phyloP scores from a whole-genome alignment of 37 sponge, comb jelly and placozoan species.

The Petrosia ficiformis region DNA sequence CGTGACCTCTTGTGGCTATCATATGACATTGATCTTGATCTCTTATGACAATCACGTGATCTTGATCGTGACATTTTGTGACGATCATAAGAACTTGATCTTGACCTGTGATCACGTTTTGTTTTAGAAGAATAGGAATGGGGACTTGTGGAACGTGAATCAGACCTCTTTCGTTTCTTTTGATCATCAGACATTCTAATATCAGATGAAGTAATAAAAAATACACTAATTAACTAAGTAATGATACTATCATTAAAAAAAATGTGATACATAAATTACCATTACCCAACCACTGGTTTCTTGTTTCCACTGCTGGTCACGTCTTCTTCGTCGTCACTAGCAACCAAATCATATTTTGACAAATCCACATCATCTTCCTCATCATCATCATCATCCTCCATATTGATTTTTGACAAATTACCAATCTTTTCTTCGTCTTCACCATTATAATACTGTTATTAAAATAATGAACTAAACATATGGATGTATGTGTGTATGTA shows the following conservation, averaged over 20 bases:
- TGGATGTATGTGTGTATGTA: no score
- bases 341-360: constrained; percentile 78
- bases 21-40: constrained; percentile 23
- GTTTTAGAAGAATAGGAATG: constrained; percentile 21
- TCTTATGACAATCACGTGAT: constrained; percentile 17
- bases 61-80: constrained; percentile 10
- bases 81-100: background rate
- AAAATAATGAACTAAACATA: no score
- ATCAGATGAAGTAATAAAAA: no score
- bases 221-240: no score
- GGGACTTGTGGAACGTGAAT: constrained; percentile 1
- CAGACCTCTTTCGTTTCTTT: background rate
- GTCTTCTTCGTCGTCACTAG: constrained; percentile 32
- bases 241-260: no score
- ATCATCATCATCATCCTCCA: constrained; percentile 55
- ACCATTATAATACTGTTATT: background rate
- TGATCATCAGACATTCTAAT: no score
- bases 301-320: no score
- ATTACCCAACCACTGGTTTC: no score
- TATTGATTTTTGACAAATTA: background rate
- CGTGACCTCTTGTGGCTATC: constrained; percentile 21
- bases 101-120: background rate
- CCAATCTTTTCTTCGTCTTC: background rate
- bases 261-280: no score
- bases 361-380: constrained; percentile 60